phyloP scores from a whole-genome alignment of 2,888 invertebrate species.

The Eutolmus rufibarbis region DNA sequence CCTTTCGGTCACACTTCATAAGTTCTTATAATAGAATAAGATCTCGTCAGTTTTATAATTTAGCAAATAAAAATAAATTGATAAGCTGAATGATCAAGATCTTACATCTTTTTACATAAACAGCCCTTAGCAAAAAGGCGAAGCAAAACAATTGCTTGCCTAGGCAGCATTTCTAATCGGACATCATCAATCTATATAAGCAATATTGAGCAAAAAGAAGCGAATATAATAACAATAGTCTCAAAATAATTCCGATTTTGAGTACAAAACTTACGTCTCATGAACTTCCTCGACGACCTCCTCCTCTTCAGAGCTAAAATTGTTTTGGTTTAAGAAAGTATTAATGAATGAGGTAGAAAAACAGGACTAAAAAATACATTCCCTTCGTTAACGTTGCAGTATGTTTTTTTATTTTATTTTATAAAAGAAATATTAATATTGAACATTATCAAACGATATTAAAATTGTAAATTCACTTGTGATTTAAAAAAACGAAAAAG shows the following conservation, averaged over 20 bases:
- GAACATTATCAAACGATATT: slow-evolving; percentile 2
- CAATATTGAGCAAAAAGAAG: background rate
- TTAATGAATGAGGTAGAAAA: slow-evolving; percentile 38
- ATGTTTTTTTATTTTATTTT: background rate
- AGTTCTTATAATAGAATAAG: background rate
- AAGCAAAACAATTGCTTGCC: background rate
- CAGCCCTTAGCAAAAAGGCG: background rate
- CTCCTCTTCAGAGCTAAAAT: slow-evolving; percentile 62
- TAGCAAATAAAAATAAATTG: background rate
- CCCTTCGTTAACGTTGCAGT: slow-evolving; percentile 45
- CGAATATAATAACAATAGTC: background rate
- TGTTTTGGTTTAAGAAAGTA: slow-evolving; percentile 41
- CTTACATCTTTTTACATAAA: background rate
- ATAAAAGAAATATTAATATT: background rate
- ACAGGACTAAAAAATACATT: slow-evolving; percentile 37
- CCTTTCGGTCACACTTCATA: background rate
- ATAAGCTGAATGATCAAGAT: background rate
- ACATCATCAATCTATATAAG: background rate
- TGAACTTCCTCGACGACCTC: slow-evolving; percentile 60
- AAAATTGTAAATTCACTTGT: background rate
- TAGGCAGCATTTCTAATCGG: background rate
- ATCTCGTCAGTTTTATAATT: background rate
- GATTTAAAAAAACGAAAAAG: background rate
- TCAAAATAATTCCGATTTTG: background rate
- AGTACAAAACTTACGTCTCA: slow-evolving; percentile 61